These are phyloP conservation scores for Raja brachyura DNA, from an alignment of 2,113 vertebrate species.

Conservation along the genomic window DNA sequence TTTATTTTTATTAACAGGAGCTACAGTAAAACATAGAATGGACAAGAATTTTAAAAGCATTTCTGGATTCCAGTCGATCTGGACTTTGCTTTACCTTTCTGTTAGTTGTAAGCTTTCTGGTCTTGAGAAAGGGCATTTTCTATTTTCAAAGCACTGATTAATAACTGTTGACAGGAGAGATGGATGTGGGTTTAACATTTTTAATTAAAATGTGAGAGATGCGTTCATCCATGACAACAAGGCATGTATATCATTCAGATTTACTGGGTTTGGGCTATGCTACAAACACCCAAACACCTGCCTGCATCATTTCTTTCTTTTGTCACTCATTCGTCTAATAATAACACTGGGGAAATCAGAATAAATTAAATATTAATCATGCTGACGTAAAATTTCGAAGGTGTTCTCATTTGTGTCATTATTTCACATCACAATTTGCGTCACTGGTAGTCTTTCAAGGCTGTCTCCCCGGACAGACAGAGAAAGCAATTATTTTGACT, in stretches of 20 bases:
- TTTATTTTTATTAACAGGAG: not conserved
- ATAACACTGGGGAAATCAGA: conserved; percentile 34
- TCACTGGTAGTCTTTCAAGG: conserved; percentile 38
- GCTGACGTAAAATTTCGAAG: conserved; percentile 39
- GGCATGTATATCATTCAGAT: not conserved
- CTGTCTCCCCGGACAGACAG: conserved; percentile 38
- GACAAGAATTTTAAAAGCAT: not conserved
- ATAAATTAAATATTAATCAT: conserved; percentile 40
- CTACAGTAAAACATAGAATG: not conserved
- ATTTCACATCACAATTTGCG: conserved; percentile 40
- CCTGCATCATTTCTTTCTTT: not conserved
- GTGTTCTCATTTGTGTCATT: conserved; percentile 38
- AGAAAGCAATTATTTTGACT: conserved; percentile 40
- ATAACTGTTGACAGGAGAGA: conserved; percentile 7
- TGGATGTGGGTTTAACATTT: conserved; percentile 11
- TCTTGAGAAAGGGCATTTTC: not conserved
- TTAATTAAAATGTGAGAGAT: conserved; percentile 19
- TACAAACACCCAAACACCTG: conserved; percentile 20
- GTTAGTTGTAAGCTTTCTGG: not conserved
- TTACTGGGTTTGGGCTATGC: not conserved
- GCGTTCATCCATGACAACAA: not conserved
- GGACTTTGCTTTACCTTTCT: not conserved
- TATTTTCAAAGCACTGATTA: not conserved
- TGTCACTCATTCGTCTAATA: conserved; percentile 37
- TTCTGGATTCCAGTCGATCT: not conserved